Percentiles rank a stretch among this genome's conserved stretches.
phyloP scores from a whole-genome alignment of 2,797 vertebrate genomes.

The Gallirallus australis region DNA sequence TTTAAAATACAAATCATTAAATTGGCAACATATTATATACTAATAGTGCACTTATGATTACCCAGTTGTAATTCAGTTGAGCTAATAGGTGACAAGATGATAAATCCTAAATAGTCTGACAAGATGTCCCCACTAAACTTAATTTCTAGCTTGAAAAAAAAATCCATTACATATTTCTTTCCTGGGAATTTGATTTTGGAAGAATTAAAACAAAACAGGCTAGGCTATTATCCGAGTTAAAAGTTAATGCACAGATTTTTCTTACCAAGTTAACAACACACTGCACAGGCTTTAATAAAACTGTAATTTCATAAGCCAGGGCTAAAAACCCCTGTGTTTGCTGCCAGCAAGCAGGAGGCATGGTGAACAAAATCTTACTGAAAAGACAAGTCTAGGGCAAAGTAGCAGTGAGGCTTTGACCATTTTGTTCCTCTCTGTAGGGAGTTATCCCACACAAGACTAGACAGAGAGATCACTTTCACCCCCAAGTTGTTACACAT shows the following conservation, averaged over 20 bases:
- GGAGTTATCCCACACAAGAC: slow-evolving; percentile 45
- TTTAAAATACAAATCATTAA: not conserved
- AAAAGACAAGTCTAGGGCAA: slow-evolving; percentile 61
- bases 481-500: slow-evolving; percentile 39
- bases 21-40: not conserved
- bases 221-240: slow-evolving; percentile 8
- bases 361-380: slow-evolving; percentile 44
- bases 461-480: slow-evolving; percentile 70
- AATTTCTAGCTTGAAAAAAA: slow-evolving; percentile 28
- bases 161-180: not conserved
- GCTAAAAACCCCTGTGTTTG: slow-evolving; percentile 32
- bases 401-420: slow-evolving; percentile 28
- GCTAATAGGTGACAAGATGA: not conserved
- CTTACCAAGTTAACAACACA: slow-evolving; percentile 30
- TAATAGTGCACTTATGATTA: not conserved
- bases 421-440: slow-evolving; percentile 62
- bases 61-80: not conserved
- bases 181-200: slow-evolving; percentile 21
- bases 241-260: slow-evolving; percentile 49
- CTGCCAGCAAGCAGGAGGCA: slow-evolving; percentile 45
- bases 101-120: not conserved
- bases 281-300: slow-evolving; percentile 30
- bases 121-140: not conserved
- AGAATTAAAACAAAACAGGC: slow-evolving; percentile 23
- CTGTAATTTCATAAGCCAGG: slow-evolving; percentile 32